Base-by-base conservation (phyloP, 2,797 vertebrate species). In the Xenentodon cancila region DNA sequence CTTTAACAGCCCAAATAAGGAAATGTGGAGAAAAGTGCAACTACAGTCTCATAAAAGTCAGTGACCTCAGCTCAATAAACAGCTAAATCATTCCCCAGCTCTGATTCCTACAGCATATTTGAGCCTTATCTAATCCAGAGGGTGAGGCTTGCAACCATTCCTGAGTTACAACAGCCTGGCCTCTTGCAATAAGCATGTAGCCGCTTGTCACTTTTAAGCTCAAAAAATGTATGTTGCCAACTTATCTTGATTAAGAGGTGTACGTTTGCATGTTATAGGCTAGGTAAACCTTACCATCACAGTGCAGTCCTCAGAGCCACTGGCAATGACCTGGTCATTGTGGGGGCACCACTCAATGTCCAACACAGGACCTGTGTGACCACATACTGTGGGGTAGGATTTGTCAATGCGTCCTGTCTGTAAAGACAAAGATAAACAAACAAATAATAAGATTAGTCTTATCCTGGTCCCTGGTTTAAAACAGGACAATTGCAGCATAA, bases 341-440 rank as follows among this genome's bases (percentile, higher is more conserved):
- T 99, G 96, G 42, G 97, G 97, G 74, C 97, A 98, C 97, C 97
- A 99, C 19, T 98, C 97, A 6, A 99, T 97, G 91, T 99, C 97
- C 55, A 99, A 90, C 89, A 99, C 97, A 0, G 97, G 97, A 30
- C 96, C 97, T 1, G 96, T 99, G 92, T 99, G 97, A 27, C 97
- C 97, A 73, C 97, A 99, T 69, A 99, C 97, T 22, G 96, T 97
- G 18, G 97, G 97, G 91, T 96, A 97, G 73, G 97, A 94, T 84
- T 98, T 98, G 90, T 99, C 97, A 66, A 99, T 98, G 77, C 97
- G 94, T 73, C 97, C 97, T 0, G 94, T 92, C 97, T 99, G 92
- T 56, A 64, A 84, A 82, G 75, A 82, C 44, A 82, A 78, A 88
- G 71, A 80, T 30, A 37, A 11, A 37, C 54, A 64, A 73, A 44